Evolutionary conservation across 1,140 invertebrate species (phyloP).

Genomic region (Mercenaria mercenaria): DNA sequence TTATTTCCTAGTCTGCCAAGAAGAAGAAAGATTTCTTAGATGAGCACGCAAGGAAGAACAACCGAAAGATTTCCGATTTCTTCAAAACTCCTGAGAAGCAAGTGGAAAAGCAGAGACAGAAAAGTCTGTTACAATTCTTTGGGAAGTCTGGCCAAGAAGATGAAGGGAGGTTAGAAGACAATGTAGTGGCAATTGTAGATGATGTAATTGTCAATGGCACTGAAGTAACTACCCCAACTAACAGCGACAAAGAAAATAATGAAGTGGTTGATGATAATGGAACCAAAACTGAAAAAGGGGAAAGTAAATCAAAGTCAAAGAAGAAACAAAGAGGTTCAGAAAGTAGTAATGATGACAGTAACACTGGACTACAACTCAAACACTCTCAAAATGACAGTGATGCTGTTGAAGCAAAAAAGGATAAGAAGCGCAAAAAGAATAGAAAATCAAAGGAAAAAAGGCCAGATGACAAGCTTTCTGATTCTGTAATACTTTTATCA

Average conservation of each 20-base stretch:
- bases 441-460: not conserved
- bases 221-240: constrained; percentile 15
- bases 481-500: constrained; percentile 38
- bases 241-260: constrained; percentile 50
- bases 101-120: constrained; percentile 47
- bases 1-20: constrained; percentile 29
- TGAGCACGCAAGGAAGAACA: not conserved
- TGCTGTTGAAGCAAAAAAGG: not conserved
- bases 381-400: not conserved
- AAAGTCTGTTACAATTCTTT: constrained; percentile 49
- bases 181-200: not conserved
- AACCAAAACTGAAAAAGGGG: not conserved
- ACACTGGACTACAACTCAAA: not conserved
- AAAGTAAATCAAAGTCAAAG: not conserved
- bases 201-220: not conserved
- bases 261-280: constrained; percentile 2
- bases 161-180: not conserved
- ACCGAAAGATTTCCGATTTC: constrained; percentile 52
- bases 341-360: not conserved
- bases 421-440: constrained; percentile 17
- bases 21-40: constrained; percentile 23
- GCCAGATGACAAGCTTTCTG: not conserved
- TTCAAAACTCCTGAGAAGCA: constrained; percentile 57
- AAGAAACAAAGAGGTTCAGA: not conserved
- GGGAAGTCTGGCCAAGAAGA: not conserved